phyloP scores from a whole-genome alignment of 2,888 invertebrate genomes.

The Steromphala cineraria region DNA sequence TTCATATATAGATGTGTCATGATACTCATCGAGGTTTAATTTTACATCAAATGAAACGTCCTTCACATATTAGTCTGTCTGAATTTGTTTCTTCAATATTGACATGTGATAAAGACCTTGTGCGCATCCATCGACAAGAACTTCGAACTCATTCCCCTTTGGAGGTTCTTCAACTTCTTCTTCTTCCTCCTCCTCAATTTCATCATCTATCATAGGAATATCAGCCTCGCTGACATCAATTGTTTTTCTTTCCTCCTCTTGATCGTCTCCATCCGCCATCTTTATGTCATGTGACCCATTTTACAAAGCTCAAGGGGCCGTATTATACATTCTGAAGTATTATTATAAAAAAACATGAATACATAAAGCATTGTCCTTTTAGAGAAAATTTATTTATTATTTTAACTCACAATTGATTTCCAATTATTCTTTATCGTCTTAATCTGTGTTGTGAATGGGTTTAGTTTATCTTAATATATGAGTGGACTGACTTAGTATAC shows the following conservation, averaged over 20 bases:
- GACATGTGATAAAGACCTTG: constrained; percentile 30
- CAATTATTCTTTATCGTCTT: too few species aligned
- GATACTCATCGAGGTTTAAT: too few species aligned
- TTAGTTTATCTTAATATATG: too few species aligned
- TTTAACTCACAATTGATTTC: not conserved
- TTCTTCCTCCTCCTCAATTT: constrained; percentile 12
- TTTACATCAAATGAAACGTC: too few species aligned
- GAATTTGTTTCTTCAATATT: too few species aligned
- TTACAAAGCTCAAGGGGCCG: not conserved
- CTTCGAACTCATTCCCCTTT: constrained; percentile 24
- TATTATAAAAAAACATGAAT: not conserved
- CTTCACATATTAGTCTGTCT: too few species aligned
- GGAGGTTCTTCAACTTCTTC: constrained; percentile 15
- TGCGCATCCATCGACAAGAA: constrained; percentile 32
- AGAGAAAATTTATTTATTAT: not conserved
- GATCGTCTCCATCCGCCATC: constrained; percentile 45
- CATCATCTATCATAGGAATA: not conserved
- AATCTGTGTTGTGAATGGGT: too few species aligned
- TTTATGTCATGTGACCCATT: constrained; percentile 25
- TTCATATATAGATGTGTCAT: too few species aligned
- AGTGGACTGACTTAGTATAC: too few species aligned
- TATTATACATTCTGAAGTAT: not conserved
- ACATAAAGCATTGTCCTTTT: not conserved
- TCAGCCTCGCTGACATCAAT: constrained; percentile 5
- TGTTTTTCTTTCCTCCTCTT: constrained; percentile 25